These are phyloP conservation scores for Luffia ferchaultella DNA, from an alignment of 2,888 invertebrate genomes.

Conservation along the genomic window DNA sequence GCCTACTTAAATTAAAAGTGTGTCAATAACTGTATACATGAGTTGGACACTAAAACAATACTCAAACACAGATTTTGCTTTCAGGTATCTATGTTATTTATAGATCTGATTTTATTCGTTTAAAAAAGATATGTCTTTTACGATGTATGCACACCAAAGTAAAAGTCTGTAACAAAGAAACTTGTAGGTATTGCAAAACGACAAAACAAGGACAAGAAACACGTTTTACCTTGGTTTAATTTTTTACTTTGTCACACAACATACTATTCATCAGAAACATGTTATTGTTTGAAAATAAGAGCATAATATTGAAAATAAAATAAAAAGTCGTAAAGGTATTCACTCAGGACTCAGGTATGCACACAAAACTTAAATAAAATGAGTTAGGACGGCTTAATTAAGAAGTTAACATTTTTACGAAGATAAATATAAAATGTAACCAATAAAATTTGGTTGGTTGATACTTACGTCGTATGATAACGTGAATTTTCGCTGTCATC, in stretches of 20 bases:
- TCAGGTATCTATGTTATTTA: too few relatives aligned
- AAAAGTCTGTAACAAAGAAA: slow-evolving; percentile 36
- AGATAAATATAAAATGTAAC: neutral
- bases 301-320: too few relatives aligned
- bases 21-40: neutral
- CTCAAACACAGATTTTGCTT: too few relatives aligned
- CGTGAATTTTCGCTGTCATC: slow-evolving; percentile 56
- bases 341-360: too few relatives aligned
- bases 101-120: neutral
- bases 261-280: too few relatives aligned
- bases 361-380: too few relatives aligned
- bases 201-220: slow-evolving; percentile 5
- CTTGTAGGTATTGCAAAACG: slow-evolving; percentile 3
- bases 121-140: neutral
- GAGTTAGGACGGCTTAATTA: too few relatives aligned
- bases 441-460: slow-evolving; percentile 29
- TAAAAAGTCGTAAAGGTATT: too few relatives aligned
- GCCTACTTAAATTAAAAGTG: neutral
- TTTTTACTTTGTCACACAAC: too few relatives aligned
- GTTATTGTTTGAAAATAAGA: too few relatives aligned
- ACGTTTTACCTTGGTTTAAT: neutral
- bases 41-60: too few relatives aligned
- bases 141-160: slow-evolving; percentile 30
- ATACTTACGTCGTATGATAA: slow-evolving; percentile 61
- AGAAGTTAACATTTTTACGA: neutral